Conservation (phyloP, 2,797 vertebrate genomes). For the Trematomus bernacchii region DNA sequence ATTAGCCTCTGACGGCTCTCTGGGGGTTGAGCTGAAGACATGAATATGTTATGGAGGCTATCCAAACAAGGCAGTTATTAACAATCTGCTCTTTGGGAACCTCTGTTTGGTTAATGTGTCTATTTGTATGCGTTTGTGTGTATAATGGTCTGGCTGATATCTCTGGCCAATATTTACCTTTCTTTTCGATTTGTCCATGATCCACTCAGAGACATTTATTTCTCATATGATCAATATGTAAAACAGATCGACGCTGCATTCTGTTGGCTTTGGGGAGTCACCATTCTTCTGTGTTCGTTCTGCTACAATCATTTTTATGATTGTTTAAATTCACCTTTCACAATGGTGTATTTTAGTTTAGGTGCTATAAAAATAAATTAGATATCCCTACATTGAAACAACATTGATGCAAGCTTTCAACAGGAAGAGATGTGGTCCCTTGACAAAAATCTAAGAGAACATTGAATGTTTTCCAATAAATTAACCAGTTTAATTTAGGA, state of each 20-base stretch:
- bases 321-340: not conserved
- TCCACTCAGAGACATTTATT: slow-evolving; percentile 14
- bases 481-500: too few species aligned
- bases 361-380: too few species aligned
- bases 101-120: slow-evolving; percentile 4
- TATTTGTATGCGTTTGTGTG: not conserved
- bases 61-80: slow-evolving; percentile 53
- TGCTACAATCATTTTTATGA: not conserved
- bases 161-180: slow-evolving; percentile 41
- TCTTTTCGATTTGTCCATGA: slow-evolving; percentile 17
- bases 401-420: too few species aligned
- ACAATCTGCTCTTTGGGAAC: slow-evolving; percentile 55
- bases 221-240: slow-evolving; percentile 6
- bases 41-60: slow-evolving; percentile 44
- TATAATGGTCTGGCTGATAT: slow-evolving; percentile 5
- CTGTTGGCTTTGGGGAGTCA: too few species aligned
- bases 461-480: too few species aligned
- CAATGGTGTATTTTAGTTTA: too few species aligned
- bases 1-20: slow-evolving; percentile 40
- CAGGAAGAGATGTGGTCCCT: too few species aligned
- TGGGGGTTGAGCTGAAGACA: slow-evolving; percentile 42
- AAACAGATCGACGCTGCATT: slow-evolving; percentile 13
- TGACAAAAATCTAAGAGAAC: too few species aligned
- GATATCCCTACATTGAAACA: too few species aligned
- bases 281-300: not conserved